phyloP scores from a whole-genome alignment of 2,797 vertebrate genomes.

The Tiaroga cobitis region DNA sequence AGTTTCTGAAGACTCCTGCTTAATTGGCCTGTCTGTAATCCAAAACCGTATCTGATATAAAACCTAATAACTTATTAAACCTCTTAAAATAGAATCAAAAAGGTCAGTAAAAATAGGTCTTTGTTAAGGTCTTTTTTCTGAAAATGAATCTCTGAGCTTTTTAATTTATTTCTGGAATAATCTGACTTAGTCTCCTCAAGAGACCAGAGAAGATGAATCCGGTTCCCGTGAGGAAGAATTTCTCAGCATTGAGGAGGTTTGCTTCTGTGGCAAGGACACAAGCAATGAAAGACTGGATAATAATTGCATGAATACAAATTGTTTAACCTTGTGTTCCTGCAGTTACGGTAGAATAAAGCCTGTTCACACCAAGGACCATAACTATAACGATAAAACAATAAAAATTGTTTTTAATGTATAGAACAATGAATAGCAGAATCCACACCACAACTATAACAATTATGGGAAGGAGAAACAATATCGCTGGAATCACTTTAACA shows the following conservation, averaged over 20 bases:
- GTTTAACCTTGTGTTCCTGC: constrained; percentile 12
- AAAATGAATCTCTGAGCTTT: constrained; percentile 59
- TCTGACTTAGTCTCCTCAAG: constrained; percentile 58
- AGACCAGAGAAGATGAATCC: constrained; percentile 60
- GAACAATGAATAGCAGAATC: neutral
- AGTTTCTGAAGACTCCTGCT: constrained; percentile 53
- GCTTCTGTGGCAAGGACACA: constrained; percentile 43
- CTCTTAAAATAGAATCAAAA: constrained; percentile 68
- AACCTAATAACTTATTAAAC: constrained; percentile 68
- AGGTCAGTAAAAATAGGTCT: constrained; percentile 64
- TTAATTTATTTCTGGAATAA: constrained; percentile 61
- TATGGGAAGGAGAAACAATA: neutral
- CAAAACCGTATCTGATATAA: constrained; percentile 65
- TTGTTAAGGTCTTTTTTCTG: constrained; percentile 60
- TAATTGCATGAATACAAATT: constrained; percentile 20
- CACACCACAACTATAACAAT: neutral
- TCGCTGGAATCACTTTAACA: neutral
- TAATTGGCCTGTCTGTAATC: constrained; percentile 71
- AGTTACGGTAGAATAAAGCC: neutral
- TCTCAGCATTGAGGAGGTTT: constrained; percentile 26
- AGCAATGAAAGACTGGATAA: constrained; percentile 27
- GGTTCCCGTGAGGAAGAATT: constrained; percentile 42
- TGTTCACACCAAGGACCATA: neutral
- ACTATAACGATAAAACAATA: neutral
- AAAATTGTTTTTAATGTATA: neutral